Conservation (phyloP, 2,797 vertebrate species). For the Todus mexicanus region DNA sequence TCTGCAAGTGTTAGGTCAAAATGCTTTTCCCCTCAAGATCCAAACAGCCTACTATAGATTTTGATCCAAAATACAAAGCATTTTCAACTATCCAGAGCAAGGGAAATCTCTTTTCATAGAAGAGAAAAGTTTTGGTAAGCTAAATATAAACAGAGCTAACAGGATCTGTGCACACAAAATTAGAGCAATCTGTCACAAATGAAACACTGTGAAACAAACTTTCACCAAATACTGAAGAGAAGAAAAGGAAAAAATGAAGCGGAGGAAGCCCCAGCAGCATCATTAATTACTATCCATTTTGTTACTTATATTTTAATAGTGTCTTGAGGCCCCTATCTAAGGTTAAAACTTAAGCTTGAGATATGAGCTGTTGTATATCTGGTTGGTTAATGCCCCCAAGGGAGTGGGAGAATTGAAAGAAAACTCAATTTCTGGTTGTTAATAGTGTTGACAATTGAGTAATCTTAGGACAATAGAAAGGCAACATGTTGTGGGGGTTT, state of each 20-base stretch:
- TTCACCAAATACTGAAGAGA: background rate
- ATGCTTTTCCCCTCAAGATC: background rate
- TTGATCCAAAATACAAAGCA: background rate
- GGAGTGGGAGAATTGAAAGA: background rate
- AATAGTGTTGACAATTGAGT: background rate
- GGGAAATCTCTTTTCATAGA: background rate
- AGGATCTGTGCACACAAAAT: background rate
- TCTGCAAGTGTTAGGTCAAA: background rate
- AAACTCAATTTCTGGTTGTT: background rate
- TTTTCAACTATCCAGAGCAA: background rate
- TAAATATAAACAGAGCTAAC: background rate
- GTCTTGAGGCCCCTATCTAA: background rate
- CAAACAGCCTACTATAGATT: background rate
- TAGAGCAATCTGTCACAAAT: background rate
- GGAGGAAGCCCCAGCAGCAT: background rate
- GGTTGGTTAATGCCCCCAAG: background rate
- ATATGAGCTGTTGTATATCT: background rate
- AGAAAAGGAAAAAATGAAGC: background rate
- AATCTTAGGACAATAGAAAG: background rate
- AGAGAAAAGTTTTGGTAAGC: background rate
- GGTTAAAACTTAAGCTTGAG: background rate
- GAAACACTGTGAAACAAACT: background rate
- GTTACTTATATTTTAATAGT: background rate
- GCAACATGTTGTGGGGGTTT: background rate
- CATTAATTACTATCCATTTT: background rate